Conservation (phyloP, 2,888 invertebrate species). For the Smittia aterrima region DNA sequence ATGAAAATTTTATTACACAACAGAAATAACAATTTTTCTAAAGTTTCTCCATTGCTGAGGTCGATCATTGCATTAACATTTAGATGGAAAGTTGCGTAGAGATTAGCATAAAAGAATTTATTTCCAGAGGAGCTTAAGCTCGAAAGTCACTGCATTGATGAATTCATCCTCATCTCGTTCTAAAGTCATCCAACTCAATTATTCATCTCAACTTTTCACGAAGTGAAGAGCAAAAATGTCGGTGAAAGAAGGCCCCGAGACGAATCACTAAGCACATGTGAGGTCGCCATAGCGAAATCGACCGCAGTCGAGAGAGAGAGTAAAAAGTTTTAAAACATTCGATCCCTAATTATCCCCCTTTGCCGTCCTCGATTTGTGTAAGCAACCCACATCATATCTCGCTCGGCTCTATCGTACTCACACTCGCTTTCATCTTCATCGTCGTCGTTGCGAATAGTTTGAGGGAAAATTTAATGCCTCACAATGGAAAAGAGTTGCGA, state of each 20-base stretch:
- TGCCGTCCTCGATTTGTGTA: background rate
- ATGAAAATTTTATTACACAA: constrained; percentile 12
- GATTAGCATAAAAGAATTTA: background rate
- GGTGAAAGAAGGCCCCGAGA: background rate
- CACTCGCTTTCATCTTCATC: background rate
- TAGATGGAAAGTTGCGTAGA: background rate
- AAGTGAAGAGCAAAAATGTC: background rate
- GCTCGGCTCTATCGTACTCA: background rate
- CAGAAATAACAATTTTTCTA: constrained; percentile 3
- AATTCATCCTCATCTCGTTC: background rate
- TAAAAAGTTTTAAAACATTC: constrained; percentile 22
- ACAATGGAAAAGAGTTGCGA: background rate
- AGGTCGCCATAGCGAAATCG: constrained; percentile 24
- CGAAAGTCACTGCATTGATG: background rate
- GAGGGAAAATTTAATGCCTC: background rate
- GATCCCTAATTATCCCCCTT: constrained; percentile 30
- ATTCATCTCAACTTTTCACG: background rate
- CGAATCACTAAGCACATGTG: background rate
- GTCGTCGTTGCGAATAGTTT: background rate
- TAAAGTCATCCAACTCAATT: constrained; percentile 13
- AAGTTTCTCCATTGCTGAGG: background rate
- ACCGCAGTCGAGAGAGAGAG: constrained; percentile 21
- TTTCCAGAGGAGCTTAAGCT: background rate
- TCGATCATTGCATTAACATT: background rate
- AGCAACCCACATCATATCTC: constrained; percentile 27